These are phyloP conservation scores for Onychostoma macrolepis DNA, from an alignment of 2,113 vertebrate genomes.

Conservation along the genomic window DNA sequence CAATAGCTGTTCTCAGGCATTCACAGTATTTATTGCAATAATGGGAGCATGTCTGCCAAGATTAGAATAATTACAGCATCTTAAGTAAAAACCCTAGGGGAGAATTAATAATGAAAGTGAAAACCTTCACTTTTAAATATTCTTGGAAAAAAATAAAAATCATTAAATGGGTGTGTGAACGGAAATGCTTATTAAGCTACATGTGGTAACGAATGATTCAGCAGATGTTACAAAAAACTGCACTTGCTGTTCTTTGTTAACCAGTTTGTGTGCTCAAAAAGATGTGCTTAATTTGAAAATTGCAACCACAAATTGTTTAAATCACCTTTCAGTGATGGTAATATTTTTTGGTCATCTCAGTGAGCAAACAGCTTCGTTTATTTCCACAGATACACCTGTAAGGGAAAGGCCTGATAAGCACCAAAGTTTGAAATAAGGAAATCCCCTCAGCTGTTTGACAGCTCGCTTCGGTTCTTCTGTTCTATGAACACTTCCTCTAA, in stretches of 20 bases:
- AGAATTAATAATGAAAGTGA: neutral
- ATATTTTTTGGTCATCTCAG: neutral
- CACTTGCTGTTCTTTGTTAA: neutral
- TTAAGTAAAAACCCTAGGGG: neutral
- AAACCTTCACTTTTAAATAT: neutral
- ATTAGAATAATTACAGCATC: neutral
- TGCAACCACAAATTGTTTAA: neutral
- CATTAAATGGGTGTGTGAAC: neutral
- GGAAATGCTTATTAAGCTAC: neutral
- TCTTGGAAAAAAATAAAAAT: neutral
- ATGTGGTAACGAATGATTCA: neutral
- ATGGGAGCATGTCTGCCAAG: neutral
- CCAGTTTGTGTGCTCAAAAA: neutral
- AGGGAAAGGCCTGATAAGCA: neutral
- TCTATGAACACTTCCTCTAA: constrained; percentile 43
- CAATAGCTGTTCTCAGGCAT: neutral
- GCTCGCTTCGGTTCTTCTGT: neutral
- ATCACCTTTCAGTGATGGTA: neutral
- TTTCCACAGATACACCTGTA: neutral
- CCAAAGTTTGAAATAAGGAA: neutral
- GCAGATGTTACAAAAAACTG: neutral
- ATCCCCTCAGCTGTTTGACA: neutral
- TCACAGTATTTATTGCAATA: neutral
- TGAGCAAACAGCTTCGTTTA: neutral
- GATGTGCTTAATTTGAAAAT: neutral